Base-by-base conservation (phyloP, 1,140 invertebrate genomes). In the Drosophila pachea region DNA sequence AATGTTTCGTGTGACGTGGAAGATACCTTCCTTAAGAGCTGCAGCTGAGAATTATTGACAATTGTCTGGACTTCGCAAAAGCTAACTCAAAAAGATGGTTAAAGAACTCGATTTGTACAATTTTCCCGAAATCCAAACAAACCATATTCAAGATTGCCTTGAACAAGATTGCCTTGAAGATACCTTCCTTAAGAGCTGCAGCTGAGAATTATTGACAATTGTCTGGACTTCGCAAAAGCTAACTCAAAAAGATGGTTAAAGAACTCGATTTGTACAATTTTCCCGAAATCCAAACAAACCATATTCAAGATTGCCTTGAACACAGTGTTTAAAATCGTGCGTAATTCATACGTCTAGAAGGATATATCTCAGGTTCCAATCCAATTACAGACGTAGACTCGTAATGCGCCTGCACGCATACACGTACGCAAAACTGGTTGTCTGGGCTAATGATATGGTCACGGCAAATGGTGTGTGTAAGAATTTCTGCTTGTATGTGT, bases 1-100 rank as follows among this genome's bases (percentile, higher is more conserved):
- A 52, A 60, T 63, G 45, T 33, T 36, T 60, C 33, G 12, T n/a
- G 36, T 69, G 67, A 64, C 67, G 67, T 69, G 53, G 64, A 45
- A 32, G 14, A 9, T 16, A 16, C 29, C 35, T 59, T 63, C 59
- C 66, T 68, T 63, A 54, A 63, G 32, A 31, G 9, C 53, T 33
- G 38, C 52, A 50, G 14, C 22, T 38, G 45, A 43, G 11, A 47
- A 47, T 55, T 33, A 65, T 65, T 55, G 53, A 55, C 62, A 33
- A 49, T 48, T 33, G 53, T 56, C 48, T 56, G 43, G 48, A 16
- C 60, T 22, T 22, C 1, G 22, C 22, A 22, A 22, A 22, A 22
- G 22, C 22, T 22, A 22, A 22, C 22, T 22, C 1, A 22, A 22
- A 22, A 1, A 22, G 22, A 22, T 22, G 22, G 1, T 22, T 22